Evolutionary conservation across 2,113 vertebrate genomes (phyloP).

Genomic region (Ceratotherium simum): DNA sequence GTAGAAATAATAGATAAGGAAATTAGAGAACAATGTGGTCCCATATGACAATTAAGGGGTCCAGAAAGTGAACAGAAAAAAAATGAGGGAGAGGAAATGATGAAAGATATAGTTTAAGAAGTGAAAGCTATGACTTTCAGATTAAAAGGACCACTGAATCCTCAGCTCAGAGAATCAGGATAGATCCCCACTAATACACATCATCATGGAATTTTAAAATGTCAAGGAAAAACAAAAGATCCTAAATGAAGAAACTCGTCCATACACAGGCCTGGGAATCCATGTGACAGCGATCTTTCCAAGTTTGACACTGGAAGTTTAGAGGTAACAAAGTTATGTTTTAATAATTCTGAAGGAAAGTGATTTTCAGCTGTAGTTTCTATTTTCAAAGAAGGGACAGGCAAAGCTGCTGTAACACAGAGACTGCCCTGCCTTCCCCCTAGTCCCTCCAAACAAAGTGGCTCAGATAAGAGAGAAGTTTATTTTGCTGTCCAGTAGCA

Average conservation of each 20-base stretch:
- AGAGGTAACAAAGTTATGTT: not conserved
- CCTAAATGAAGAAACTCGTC: not conserved
- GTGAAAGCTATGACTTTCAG: not conserved
- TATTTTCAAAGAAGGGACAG: not conserved
- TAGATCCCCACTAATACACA: not conserved
- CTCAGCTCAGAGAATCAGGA: not conserved
- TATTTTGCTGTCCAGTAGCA: not conserved
- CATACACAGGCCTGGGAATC: not conserved
- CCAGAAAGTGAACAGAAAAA: not conserved
- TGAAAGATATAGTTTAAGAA: not conserved
- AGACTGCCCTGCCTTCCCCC: fast-evolving
- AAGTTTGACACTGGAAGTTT: not conserved
- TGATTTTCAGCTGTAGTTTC: not conserved
- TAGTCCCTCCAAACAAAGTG: not conserved
- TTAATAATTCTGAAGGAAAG: not conserved
- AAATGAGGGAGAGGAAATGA: not conserved
- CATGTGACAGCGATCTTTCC: not conserved
- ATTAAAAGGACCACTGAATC: not conserved
- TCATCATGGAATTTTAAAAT: not conserved
- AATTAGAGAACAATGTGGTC: not conserved
- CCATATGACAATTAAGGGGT: not conserved
- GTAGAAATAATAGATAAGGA: not conserved
- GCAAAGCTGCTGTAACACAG: not conserved
- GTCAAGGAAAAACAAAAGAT: not conserved
- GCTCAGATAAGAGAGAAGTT: not conserved